Base-by-base conservation (phyloP, 35 echinoderm and acorn worm genomes). In the Anneissia japonica region DNA sequence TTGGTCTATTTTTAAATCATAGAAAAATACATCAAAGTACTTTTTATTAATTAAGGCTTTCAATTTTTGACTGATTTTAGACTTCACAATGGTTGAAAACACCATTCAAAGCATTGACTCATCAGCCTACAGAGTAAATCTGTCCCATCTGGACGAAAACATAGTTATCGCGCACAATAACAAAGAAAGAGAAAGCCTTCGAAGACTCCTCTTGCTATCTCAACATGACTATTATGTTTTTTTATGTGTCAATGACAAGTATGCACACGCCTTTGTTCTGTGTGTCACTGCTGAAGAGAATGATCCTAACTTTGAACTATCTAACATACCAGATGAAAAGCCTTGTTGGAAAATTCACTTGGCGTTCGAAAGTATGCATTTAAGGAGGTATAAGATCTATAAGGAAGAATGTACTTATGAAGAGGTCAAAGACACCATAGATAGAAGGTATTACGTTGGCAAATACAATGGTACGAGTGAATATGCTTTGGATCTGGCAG, bases 241-340 rank as follows among this genome's bases (percentile, higher is more conserved):
- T 40, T 40, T 79, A 11, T 84, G 81, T 36, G 74, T 85, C 35
- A 83, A n/a, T n/a, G n/a, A 84, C 39, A 79, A 72, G 12, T 19
- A 79, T 28, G 85, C 82, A 74, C 89, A 90, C 74, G 89, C 89
- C 29, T 90, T 73, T 55, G 73, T 90, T 36, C 74, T 90, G 29
- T 90, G 89, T 40, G 76, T 79, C 28, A 39, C 82, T 38, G 46
- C 46, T 19, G 77, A 73, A 35, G 40, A 10, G 30, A 76, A 76
- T 28, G 74, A 30, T 34, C 30, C 26, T 26, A 77, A 79, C 73
- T 51, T 30, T 34, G 32, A 79, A 39, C 81, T 37, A 26, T 51
- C 77, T 41, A 39, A 84, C 13, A 85, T 77, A n/a, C 39, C 76
- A 30, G 83, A 79, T 29, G 51, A 19, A 64, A 77, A 46, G 0